Evolutionary conservation across 2,797 vertebrate species (phyloP).

Genomic region (Alauda arvensis): DNA sequence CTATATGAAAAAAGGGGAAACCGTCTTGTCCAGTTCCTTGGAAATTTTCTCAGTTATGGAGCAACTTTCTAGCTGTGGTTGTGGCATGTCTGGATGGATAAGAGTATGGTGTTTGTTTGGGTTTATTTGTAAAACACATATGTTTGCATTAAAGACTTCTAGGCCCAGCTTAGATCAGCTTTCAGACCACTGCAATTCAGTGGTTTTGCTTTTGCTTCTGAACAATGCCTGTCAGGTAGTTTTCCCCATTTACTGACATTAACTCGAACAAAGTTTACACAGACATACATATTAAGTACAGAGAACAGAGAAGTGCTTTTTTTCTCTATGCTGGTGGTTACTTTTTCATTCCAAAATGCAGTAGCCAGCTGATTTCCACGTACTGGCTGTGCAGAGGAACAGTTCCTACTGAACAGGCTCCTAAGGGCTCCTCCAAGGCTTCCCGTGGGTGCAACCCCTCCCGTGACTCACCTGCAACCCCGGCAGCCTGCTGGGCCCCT

Average conservation of each 20-base stretch:
- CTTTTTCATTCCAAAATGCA: not conserved
- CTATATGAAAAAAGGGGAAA: not conserved
- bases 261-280: not conserved
- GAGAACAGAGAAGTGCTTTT: not conserved
- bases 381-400: not conserved
- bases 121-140: not conserved
- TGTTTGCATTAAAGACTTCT: not conserved
- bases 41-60: not conserved
- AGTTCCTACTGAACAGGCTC: not conserved
- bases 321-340: not conserved
- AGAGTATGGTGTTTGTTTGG: too few species aligned
- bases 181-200: not conserved
- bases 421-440: not conserved
- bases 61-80: not conserved
- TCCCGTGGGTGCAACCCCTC: not conserved
- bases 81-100: not conserved
- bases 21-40: accelerated
- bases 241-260: not conserved
- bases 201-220: not conserved
- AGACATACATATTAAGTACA: not conserved
- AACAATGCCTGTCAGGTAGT: not conserved
- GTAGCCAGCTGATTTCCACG: accelerated
- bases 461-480: conserved; percentile 84
- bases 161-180: not conserved
- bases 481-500: conserved; percentile 82